A percentile compares a stretch with the other conserved stretches of the same genome.
phyloP scores from a whole-genome alignment of 2,888 invertebrate species.

The Pelosia muscerda region DNA sequence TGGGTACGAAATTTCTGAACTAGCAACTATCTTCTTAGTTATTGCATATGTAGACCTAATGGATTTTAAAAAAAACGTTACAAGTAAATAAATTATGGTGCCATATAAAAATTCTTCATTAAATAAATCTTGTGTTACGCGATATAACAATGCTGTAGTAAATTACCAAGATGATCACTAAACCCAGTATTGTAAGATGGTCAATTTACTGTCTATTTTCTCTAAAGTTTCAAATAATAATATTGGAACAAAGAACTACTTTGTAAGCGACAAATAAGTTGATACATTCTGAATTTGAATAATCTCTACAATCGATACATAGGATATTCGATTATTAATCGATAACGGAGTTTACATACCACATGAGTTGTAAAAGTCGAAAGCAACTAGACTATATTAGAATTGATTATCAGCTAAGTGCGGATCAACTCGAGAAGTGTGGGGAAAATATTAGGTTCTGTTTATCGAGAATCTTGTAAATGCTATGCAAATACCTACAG shows the following conservation, averaged over 20 bases:
- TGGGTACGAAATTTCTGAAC: no score
- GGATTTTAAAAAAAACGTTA: no score
- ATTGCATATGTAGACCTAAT: no score
- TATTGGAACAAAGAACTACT: slow-evolving; percentile 4
- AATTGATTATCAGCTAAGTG: slow-evolving; percentile 11
- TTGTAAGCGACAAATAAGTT: slow-evolving; percentile 22
- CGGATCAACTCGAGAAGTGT: slow-evolving; percentile 6
- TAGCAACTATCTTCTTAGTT: no score
- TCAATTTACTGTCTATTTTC: not conserved
- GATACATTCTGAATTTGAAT: slow-evolving; percentile 40
- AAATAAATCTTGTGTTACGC: no score
- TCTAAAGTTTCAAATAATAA: not conserved
- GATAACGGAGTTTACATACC: slow-evolving; percentile 11
- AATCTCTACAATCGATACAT: slow-evolving; percentile 27
- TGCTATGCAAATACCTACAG: slow-evolving; percentile 6
- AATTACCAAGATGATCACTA: not conserved
- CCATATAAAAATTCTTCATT: no score
- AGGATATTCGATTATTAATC: not conserved
- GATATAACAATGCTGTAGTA: no score
- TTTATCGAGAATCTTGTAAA: not conserved
- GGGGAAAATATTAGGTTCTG: slow-evolving; percentile 7
- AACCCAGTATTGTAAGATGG: not conserved
- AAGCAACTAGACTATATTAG: not conserved
- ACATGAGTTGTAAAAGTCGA: slow-evolving; percentile 13
- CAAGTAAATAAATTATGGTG: no score